Evolutionary conservation across 2,797 vertebrate species (phyloP).

Genomic region (Scleropages formosus): DNA sequence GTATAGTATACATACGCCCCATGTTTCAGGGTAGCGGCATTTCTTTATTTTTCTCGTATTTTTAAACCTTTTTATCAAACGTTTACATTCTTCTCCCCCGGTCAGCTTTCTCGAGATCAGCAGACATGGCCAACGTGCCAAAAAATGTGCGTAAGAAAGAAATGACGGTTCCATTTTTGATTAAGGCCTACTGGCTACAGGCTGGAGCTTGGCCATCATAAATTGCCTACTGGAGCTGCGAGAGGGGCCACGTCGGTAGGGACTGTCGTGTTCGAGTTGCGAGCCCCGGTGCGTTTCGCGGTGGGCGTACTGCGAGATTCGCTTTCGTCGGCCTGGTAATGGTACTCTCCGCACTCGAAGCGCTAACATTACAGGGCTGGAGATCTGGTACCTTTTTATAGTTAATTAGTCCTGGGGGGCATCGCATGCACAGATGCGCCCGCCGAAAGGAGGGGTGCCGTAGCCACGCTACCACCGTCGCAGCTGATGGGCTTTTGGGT

Average conservation of each 20-base stretch:
- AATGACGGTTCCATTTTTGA: neutral
- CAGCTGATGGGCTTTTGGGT: conserved; percentile 25
- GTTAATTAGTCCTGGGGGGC: conserved; percentile 38
- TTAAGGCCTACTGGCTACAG: no score
- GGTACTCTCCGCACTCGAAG: conserved; percentile 4
- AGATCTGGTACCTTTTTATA: conserved; percentile 27
- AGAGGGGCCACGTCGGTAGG: neutral
- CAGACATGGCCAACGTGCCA: no score
- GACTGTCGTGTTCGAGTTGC: neutral
- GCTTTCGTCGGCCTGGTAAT: conserved; percentile 18
- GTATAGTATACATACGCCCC: neutral
- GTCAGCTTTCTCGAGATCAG: neutral
- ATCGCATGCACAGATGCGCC: neutral
- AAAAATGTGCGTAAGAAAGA: neutral
- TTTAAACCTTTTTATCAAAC: no score
- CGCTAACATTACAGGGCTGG: conserved; percentile 24
- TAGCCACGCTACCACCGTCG: neutral
- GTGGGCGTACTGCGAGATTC: neutral
- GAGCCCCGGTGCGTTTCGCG: neutral
- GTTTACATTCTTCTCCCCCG: no score
- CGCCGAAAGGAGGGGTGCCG: neutral
- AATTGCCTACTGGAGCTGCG: neutral
- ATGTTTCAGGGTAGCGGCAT: neutral
- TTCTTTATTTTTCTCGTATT: neutral
- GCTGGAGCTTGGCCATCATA: no score